Evolutionary conservation across 2,797 vertebrate genomes (phyloP), one percentile per base, ranked within the genome.

Genomic region (Enteromius fasciolatus): DNA sequence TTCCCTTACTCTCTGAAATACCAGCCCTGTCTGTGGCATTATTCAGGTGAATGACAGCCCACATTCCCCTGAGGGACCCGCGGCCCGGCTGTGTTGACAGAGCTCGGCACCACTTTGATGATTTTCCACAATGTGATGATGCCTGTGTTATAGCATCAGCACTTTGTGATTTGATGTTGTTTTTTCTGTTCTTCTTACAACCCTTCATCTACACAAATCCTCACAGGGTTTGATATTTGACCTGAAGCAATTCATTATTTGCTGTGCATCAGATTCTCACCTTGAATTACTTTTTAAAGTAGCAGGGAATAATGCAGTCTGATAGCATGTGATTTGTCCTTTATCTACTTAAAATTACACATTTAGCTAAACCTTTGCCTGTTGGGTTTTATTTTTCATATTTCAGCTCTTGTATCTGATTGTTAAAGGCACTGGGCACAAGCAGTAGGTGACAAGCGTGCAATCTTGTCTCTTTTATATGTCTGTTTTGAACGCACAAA

Each of bases 21-120:
- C 89, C 90, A 89, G 79, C 14, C 48, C 85, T 84, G 86, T 90
- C 91, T 87, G 69, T 87, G 72, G 80, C 87, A 91, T 93, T 92
- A 92, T 90, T 92, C 89, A 90, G 83, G 85, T 92, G 91, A 94
- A 72, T 92, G 92, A 93, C 92, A 91, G 91, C 86, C 84, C 85
- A 86, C 89, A 89, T 90, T 92, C 87, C 90, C 82, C 41, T 50
- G 83, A 84, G 90, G 83, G 84, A 86, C 79, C 80, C 68, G 73
- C 54, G 59, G 82, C 76, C 78, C 0, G 76, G 73, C 81, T 54
- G 61, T 85, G 84, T 89, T 85, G 89, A 93, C 92, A 92, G 86
- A 87, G 90, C 79, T 87, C 80, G 76, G 87, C 91, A 87, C 85
- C 86, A 85, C 90, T 90, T 86, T 89, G 90, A 92, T 91, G 89